Base-by-base conservation (phyloP, 1,140 invertebrate species). In the Diploscapter pachys region DNA sequence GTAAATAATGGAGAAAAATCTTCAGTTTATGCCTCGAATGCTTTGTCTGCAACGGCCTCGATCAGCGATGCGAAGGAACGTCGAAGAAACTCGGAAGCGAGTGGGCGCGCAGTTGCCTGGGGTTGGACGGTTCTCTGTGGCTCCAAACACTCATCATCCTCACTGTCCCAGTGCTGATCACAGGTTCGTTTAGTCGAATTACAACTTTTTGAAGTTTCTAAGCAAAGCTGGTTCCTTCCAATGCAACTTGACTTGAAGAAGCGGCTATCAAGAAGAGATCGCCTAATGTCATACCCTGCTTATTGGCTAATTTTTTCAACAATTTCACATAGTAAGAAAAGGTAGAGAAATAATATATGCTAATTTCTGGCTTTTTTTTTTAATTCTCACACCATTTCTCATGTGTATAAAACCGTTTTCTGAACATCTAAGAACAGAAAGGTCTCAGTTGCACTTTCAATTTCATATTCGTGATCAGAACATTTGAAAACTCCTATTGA, bases 11-110 rank as follows among this genome's bases (percentile, higher is more conserved):
- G 31, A 1, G 31, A 31, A 5, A 64, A 4, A 6, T 64, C 73
- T 77, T 57, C 63, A 95, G 83, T 68, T 81, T 31, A 81, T 85
- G 66, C 84, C 83, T 13, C 72, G 74, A 66, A 63, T 85, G 5
- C 61, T 85, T 3, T 85, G 83, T 65, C 85, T 85, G 83, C 77
- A 81, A 68, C 48, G 83, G 59, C 83, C 83, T 61, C 81, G 81
- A 62, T 71, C 78, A 50, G 72, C 75, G 8, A 55, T 57, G 3
- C 64, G 80, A 79, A 51, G 72, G 72, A 63, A 82, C 79, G n/a
- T 13, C 63, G 55, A 63, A 53, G 53, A 65, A 76, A 56, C 57
- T 66, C 63, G 72, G 72, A 31, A 31, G 31, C 31, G 31, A 1
- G 31, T 31, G 31, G 31, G 31, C 1, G 31, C 84, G 63, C 79